Evolutionary conservation across 2,888 invertebrate species (phyloP).

Genomic region (Plebejus argus): DNA sequence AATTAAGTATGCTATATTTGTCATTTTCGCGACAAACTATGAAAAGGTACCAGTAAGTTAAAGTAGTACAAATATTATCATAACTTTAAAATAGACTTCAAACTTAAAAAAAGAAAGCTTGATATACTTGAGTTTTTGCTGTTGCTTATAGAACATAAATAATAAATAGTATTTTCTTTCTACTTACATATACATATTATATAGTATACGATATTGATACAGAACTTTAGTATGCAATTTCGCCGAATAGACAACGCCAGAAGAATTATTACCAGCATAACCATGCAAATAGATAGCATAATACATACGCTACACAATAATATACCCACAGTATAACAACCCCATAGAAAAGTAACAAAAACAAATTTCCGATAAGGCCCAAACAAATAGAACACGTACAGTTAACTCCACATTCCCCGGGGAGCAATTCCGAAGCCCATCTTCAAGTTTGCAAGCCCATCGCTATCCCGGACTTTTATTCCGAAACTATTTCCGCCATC

Average conservation of each 20-base stretch:
- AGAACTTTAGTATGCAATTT: not conserved
- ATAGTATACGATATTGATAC: not conserved
- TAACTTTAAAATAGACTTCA: no score
- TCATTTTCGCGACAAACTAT: no score
- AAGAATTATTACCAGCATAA: not conserved
- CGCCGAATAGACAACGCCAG: not conserved
- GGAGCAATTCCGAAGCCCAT: constrained; percentile 26
- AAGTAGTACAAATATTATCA: no score
- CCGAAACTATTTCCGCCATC: constrained; percentile 21
- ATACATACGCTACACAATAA: not conserved
- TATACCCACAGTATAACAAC: not conserved
- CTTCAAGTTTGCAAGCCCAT: constrained; percentile 26
- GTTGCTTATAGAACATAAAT: no score
- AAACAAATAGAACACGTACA: constrained; percentile 18
- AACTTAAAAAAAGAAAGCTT: no score
- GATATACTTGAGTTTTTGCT: no score
- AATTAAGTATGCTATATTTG: no score
- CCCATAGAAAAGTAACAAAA: constrained; percentile 16
- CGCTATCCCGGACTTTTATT: constrained; percentile 12
- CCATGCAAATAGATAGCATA: not conserved
- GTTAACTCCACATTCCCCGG: not conserved
- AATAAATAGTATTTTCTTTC: no score
- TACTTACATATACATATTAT: no score
- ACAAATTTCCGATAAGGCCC: not conserved
- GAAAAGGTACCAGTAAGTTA: no score